phyloP scores from a whole-genome alignment of 2,113 vertebrate species.

The Gymnogyps californianus region DNA sequence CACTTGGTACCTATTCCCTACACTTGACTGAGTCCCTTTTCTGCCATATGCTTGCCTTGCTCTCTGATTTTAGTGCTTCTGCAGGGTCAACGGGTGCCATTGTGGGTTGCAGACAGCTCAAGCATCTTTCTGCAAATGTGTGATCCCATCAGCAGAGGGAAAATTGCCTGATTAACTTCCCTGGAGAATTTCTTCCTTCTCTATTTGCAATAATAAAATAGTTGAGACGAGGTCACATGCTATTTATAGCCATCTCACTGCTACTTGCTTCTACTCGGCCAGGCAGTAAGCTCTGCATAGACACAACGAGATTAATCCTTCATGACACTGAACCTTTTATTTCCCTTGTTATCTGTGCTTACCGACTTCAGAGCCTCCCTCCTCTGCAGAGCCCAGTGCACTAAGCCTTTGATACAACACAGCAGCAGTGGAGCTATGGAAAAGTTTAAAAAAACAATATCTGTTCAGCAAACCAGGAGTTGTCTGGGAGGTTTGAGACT shows the following conservation, averaged over 20 bases:
- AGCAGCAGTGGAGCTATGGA: not conserved
- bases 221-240: not conserved
- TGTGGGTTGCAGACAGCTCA: not conserved
- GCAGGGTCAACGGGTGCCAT: fast-evolving
- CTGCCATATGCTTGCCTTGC: not conserved
- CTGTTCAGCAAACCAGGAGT: not conserved
- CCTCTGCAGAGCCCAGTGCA: not conserved
- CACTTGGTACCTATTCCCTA: not conserved
- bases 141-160: not conserved
- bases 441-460: not conserved
- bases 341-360: constrained; percentile 22
- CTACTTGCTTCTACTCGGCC: not conserved
- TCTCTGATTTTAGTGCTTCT: not conserved
- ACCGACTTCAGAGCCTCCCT: not conserved
- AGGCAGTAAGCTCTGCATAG: constrained; percentile 13
- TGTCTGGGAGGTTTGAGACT: not conserved
- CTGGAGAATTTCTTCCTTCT: not conserved
- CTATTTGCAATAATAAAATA: not conserved
- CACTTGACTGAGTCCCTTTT: not conserved
- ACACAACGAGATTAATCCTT: constrained; percentile 16
- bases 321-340: constrained; percentile 34
- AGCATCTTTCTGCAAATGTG: not conserved
- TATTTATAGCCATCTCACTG: constrained; percentile 19
- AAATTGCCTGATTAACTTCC: not conserved
- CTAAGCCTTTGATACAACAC: constrained; percentile 3